Conservation (phyloP, 1,140 invertebrate species). For the Globodera rostochiensis region DNA sequence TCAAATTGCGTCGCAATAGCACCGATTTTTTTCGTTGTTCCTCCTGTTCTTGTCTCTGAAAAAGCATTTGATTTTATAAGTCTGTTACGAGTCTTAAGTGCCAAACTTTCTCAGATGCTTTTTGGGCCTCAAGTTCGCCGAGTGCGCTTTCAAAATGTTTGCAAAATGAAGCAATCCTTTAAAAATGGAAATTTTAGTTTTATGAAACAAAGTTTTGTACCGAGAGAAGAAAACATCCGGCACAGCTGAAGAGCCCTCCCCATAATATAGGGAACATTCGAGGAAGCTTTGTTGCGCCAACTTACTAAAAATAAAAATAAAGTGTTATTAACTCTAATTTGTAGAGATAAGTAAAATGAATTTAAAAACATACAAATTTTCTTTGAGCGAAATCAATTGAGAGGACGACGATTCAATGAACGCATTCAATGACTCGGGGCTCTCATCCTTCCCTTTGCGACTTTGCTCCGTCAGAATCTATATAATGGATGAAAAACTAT, state of each 20-base stretch:
- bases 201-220: background rate
- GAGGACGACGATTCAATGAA: conserved; percentile 28
- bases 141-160: conserved; percentile 40
- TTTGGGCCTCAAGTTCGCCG: conserved; percentile 24
- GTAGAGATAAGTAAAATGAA: background rate
- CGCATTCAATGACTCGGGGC: conserved; percentile 24
- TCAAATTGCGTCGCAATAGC: background rate
- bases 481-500: background rate
- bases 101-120: background rate
- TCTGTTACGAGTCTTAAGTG: background rate
- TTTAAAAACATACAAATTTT: conserved; percentile 12
- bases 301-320: conserved; percentile 25
- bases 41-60: background rate
- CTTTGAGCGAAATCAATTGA: conserved; percentile 22
- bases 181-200: background rate
- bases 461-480: conserved; percentile 32
- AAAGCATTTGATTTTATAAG: background rate
- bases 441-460: conserved; percentile 37
- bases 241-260: conserved; percentile 17
- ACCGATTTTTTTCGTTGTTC: background rate
- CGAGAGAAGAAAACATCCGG: conserved; percentile 40
- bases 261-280: conserved; percentile 44
- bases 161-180: conserved; percentile 37
- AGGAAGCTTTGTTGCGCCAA: conserved; percentile 39
- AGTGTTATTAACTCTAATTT: background rate